A percentile compares a stretch with the other conserved stretches of the same genome.
Evolutionary conservation across 2,888 invertebrate species (phyloP).

Genomic region (Troides aeacus): DNA sequence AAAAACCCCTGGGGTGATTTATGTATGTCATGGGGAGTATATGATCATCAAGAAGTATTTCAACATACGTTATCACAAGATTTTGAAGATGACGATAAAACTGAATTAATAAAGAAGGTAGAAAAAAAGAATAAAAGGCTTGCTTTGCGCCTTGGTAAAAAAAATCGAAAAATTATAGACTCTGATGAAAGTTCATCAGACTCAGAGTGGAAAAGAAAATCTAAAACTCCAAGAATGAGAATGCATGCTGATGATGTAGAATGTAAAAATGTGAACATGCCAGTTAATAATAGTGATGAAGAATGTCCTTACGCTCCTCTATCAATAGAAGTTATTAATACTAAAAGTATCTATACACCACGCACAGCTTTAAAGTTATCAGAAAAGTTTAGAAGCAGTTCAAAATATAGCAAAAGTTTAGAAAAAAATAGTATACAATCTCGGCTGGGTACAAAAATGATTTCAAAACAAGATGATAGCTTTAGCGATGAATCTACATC

Average conservation of each 20-base stretch:
- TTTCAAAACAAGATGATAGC: slow-evolving; percentile 38
- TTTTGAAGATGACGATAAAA: slow-evolving; percentile 48
- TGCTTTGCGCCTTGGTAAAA: slow-evolving; percentile 67
- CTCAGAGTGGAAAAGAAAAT: slow-evolving; percentile 80
- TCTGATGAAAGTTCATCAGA: slow-evolving; percentile 73
- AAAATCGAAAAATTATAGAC: slow-evolving; percentile 52
- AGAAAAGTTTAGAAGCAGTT: slow-evolving; percentile 61
- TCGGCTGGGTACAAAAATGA: slow-evolving; percentile 62
- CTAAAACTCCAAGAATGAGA: slow-evolving; percentile 87
- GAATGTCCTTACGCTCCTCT: slow-evolving; percentile 60
- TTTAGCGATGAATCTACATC: slow-evolving; percentile 56
- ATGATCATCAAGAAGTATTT: slow-evolving; percentile 81
- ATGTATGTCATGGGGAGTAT: slow-evolving; percentile 84
- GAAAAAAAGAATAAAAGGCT: slow-evolving; percentile 62
- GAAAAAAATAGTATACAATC: slow-evolving; percentile 52
- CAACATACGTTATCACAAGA: slow-evolving; percentile 56
- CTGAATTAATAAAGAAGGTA: slow-evolving; percentile 44
- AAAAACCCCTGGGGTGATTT: slow-evolving; percentile 88
- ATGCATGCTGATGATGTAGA: slow-evolving; percentile 95
- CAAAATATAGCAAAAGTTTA: slow-evolving; percentile 32
- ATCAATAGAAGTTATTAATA: slow-evolving; percentile 69
- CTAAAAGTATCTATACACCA: slow-evolving; percentile 50
- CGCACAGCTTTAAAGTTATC: slow-evolving; percentile 58
- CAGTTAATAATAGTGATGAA: slow-evolving; percentile 37
- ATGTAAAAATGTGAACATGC: slow-evolving; percentile 70